A percentile compares a stretch with the other conserved stretches of the same genome.
phyloP scores from a whole-genome alignment of 2,888 invertebrate species.

The Mythimna pallens region DNA sequence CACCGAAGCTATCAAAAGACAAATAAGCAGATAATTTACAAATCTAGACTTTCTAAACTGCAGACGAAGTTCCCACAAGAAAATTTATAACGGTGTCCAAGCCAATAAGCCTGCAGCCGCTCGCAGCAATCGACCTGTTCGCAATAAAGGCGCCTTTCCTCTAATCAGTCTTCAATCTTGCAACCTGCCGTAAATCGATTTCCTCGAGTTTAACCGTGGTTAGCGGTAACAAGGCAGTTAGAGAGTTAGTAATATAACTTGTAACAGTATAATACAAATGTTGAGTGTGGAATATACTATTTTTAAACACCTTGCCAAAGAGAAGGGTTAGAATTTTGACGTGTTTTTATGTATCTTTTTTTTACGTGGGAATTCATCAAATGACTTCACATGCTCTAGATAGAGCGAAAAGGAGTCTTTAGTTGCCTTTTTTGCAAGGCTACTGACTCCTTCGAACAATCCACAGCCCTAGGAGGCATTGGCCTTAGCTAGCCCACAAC shows the following conservation, averaged over 20 bases:
- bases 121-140: conserved; percentile 44
- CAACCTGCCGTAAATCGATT: conserved; percentile 67
- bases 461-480: too few species aligned
- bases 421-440: too few species aligned
- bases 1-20: too few species aligned
- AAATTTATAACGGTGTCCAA: conserved; percentile 15
- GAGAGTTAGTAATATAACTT: background rate
- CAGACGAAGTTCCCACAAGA: background rate
- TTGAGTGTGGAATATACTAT: background rate
- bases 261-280: background rate
- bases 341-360: too few species aligned
- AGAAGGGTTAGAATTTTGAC: too few species aligned
- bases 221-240: conserved; percentile 17
- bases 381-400: too few species aligned
- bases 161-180: conserved; percentile 64
- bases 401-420: too few species aligned
- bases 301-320: background rate
- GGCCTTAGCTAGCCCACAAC: too few species aligned
- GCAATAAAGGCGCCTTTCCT: conserved; percentile 38
- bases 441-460: too few species aligned
- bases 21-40: background rate
- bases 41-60: background rate
- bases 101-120: conserved; percentile 34
- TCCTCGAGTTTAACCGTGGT: conserved; percentile 52
- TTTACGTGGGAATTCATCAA: too few species aligned